Evolutionary conservation across 2,113 vertebrate species (phyloP).

Genomic region (Crotalus viridis): DNA sequence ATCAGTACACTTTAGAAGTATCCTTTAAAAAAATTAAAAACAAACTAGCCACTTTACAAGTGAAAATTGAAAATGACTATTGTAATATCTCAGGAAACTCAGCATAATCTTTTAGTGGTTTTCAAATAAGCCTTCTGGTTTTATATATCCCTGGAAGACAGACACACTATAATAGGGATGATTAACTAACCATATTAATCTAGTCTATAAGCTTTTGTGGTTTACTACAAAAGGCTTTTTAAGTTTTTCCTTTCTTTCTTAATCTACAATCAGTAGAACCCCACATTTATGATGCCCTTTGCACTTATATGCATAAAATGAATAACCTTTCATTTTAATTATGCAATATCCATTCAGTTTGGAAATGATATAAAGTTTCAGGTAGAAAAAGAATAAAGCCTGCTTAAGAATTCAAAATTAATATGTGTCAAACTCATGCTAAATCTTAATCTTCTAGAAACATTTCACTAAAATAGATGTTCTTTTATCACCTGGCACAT

Average conservation of each 20-base stretch:
- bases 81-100: slow-evolving; percentile 32
- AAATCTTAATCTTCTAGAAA: slow-evolving; percentile 79
- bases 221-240: slow-evolving; percentile 64
- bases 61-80: slow-evolving; percentile 42
- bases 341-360: slow-evolving; percentile 70
- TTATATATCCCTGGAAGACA: slow-evolving; percentile 48
- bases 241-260: slow-evolving; percentile 69
- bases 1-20: slow-evolving; percentile 22
- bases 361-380: slow-evolving; percentile 74
- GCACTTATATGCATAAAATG: slow-evolving; percentile 76
- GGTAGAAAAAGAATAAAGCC: slow-evolving; percentile 72
- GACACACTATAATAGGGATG: slow-evolving; percentile 41
- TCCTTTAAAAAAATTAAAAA: slow-evolving; percentile 46
- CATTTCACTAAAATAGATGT: slow-evolving; percentile 78
- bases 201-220: slow-evolving; percentile 65
- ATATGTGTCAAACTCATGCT: slow-evolving; percentile 74
- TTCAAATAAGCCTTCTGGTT: slow-evolving; percentile 54
- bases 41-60: slow-evolving; percentile 9
- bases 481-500: slow-evolving; percentile 74
- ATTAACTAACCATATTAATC: slow-evolving; percentile 69
- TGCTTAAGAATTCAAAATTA: slow-evolving; percentile 77
- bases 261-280: slow-evolving; percentile 76
- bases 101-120: slow-evolving; percentile 31
- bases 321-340: slow-evolving; percentile 78
- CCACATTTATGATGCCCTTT: slow-evolving; percentile 75